Conservation (phyloP, 2,888 invertebrate species). For the Ormyrus nitidulus region DNA sequence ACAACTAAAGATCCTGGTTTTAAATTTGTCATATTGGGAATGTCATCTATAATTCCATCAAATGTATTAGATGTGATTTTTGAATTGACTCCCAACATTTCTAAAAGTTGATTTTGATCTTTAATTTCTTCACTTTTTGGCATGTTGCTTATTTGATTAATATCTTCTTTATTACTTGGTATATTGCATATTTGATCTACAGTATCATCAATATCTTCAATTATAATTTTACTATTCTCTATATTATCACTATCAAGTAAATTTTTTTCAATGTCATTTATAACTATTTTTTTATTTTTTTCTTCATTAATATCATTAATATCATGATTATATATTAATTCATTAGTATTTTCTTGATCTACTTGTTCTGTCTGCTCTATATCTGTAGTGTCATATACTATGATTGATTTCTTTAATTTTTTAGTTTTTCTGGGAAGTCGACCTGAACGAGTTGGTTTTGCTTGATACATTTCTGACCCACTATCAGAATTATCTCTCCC, state of each 20-base stretch:
- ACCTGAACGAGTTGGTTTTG: conserved; percentile 75
- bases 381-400: neutral
- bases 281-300: conserved; percentile 12
- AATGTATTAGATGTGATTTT: conserved; percentile 31
- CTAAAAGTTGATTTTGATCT: conserved; percentile 37
- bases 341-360: neutral
- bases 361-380: conserved; percentile 30
- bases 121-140: conserved; percentile 34
- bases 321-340: neutral
- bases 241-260: neutral
- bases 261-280: conserved; percentile 9
- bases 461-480: conserved; percentile 67
- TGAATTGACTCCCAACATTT: conserved; percentile 14
- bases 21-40: conserved; percentile 67
- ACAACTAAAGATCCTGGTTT: conserved; percentile 78
- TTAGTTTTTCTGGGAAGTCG: conserved; percentile 71
- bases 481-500: conserved; percentile 63
- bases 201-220: conserved; percentile 16
- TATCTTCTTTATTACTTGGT: too few species aligned
- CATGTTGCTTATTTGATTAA: neutral
- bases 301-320: conserved; percentile 30
- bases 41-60: conserved; percentile 61
- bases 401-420: conserved; percentile 63
- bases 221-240: conserved; percentile 27
- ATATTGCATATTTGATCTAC: too few species aligned